These are phyloP conservation scores for Siniperca scherzeri DNA, from an alignment of 2,797 vertebrate genomes.

Conservation along the genomic window DNA sequence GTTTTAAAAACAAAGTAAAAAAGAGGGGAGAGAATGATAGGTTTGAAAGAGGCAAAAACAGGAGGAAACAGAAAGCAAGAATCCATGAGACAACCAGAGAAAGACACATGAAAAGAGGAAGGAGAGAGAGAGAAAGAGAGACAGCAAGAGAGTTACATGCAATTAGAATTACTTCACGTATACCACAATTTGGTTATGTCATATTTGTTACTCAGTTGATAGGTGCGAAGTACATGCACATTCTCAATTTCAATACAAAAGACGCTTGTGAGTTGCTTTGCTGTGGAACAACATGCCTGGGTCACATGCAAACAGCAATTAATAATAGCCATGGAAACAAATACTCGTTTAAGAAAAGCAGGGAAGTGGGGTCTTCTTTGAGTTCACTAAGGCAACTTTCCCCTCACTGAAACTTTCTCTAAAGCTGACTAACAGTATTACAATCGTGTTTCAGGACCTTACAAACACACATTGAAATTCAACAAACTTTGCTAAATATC, in stretches of 20 bases:
- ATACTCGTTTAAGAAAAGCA: constrained; percentile 58
- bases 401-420: constrained; percentile 35
- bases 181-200: constrained; percentile 87
- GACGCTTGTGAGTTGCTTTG: constrained; percentile 67
- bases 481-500: constrained; percentile 20
- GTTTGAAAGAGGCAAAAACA: constrained; percentile 29
- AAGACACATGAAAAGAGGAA: constrained; percentile 13
- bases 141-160: constrained; percentile 94
- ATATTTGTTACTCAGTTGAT: constrained; percentile 73
- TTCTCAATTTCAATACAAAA: constrained; percentile 73
- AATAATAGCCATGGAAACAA: constrained; percentile 65
- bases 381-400: constrained; percentile 41
- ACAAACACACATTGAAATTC: constrained; percentile 2
- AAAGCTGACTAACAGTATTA: constrained; percentile 14
- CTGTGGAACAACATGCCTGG: constrained; percentile 72
- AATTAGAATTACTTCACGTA: constrained; percentile 92
- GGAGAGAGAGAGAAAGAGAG: constrained; percentile 71
- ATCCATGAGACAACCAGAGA: constrained; percentile 58
- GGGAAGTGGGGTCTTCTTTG: constrained; percentile 34
- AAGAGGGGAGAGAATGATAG: not conserved
- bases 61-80: constrained; percentile 32
- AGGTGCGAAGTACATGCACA: constrained; percentile 78
- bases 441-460: not conserved
- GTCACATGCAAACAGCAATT: constrained; percentile 77
- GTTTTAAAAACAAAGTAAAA: constrained; percentile 2